Evolutionary conservation across 2,113 vertebrate genomes (phyloP).

Genomic region (Apeltes quadracus): DNA sequence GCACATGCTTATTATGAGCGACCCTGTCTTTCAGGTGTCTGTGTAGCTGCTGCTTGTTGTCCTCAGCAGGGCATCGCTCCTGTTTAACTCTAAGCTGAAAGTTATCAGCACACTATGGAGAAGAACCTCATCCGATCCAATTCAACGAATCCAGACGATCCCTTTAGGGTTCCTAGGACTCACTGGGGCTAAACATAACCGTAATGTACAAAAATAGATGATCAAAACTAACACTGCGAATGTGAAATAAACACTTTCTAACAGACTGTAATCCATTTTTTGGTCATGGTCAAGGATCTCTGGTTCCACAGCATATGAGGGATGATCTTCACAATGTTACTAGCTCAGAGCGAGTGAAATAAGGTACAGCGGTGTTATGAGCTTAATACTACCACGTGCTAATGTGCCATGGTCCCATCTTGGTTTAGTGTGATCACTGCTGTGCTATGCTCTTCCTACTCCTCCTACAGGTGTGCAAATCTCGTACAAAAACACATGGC

Average conservation of each 20-base stretch:
- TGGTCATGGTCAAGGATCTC: neutral
- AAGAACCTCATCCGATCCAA: neutral
- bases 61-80: neutral
- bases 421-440: no score
- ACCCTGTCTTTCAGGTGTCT: no score
- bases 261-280: neutral
- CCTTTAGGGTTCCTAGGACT: no score
- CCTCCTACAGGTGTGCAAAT: neutral
- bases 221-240: no score
- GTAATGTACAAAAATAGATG: neutral
- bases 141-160: neutral
- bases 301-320: neutral
- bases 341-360: neutral
- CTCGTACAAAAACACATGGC: neutral
- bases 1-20: no score
- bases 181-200: neutral
- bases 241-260: no score
- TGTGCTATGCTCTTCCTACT: neutral
- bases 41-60: neutral
- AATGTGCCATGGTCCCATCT: neutral
- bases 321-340: neutral
- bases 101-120: neutral
- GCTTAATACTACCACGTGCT: neutral
- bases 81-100: neutral
- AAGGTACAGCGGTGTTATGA: neutral